Percentiles rank a stretch among this genome's conserved stretches.
Conservation (phyloP, 1,140 invertebrate species). For the Brachionus asplanchnoidis region DNA sequence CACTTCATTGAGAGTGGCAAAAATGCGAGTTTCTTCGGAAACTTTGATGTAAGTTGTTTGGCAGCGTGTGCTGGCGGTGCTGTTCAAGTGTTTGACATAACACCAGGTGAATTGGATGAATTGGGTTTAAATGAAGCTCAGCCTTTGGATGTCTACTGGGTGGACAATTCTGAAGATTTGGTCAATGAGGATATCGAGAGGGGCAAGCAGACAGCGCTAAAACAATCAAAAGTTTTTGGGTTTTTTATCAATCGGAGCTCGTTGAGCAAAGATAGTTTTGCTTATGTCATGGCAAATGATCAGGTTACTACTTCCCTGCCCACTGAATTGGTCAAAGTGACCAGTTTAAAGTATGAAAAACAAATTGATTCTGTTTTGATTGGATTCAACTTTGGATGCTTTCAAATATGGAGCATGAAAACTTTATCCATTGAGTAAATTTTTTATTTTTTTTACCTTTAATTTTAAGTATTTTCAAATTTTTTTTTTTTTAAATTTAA, state of each 20-base stretch:
- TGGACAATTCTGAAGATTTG: not conserved
- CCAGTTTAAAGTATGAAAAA: constrained; percentile 1
- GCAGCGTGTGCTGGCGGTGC: not conserved
- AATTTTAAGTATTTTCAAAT: too few relatives aligned
- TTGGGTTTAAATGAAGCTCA: not conserved
- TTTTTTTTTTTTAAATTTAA: too few relatives aligned
- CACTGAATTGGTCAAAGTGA: constrained; percentile 25
- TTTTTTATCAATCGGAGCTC: not conserved
- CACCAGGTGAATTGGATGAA: not conserved
- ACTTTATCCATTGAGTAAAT: constrained; percentile 8
- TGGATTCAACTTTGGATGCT: constrained; percentile 40
- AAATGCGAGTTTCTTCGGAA: not conserved
- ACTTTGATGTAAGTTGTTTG: constrained; percentile 19
- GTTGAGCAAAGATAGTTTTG: not conserved
- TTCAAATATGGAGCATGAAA: constrained; percentile 41
- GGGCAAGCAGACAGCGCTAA: not conserved
- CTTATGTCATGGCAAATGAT: constrained; percentile 31
- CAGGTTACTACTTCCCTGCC: not conserved
- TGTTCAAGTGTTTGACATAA: constrained; percentile 5
- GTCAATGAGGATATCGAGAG: not conserved
- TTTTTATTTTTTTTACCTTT: not conserved
- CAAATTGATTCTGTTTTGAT: constrained; percentile 17
- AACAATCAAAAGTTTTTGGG: not conserved
- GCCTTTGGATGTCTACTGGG: not conserved
- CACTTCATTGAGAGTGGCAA: not conserved